These are phyloP conservation scores for Scrobipalpa costella DNA, from an alignment of 2,888 invertebrate genomes.

Conservation along the genomic window DNA sequence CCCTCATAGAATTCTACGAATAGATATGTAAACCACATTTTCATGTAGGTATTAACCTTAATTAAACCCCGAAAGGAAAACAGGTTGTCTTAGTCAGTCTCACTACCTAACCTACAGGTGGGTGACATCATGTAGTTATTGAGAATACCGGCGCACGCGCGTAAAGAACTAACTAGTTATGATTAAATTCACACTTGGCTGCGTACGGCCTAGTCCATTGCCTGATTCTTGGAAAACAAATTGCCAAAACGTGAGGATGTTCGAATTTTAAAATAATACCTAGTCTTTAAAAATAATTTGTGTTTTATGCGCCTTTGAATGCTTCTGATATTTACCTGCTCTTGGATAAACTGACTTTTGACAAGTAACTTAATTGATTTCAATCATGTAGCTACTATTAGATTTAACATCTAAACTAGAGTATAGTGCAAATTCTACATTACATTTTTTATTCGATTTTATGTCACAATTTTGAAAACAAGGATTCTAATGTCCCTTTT, in stretches of 20 bases:
- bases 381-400: too few relatives aligned
- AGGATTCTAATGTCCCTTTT: not conserved
- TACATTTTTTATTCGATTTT: too few relatives aligned
- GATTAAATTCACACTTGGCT: conserved; percentile 53
- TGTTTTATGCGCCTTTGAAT: not conserved
- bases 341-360: too few relatives aligned
- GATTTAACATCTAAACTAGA: too few relatives aligned
- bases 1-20: not conserved
- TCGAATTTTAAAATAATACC: not conserved
- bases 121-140: conserved; percentile 55
- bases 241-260: conserved; percentile 30
- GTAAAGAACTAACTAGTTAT: conserved; percentile 30
- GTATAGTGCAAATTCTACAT: too few relatives aligned
- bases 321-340: too few relatives aligned
- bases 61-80: conserved; percentile 3
- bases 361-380: too few relatives aligned
- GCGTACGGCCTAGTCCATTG: conserved; percentile 28
- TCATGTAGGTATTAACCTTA: not conserved
- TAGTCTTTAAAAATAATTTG: not conserved
- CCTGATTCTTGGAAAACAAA: conserved; percentile 45
- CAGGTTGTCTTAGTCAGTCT: conserved; percentile 4
- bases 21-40: conserved; percentile 1
- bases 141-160: conserved; percentile 23
- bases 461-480: not conserved
- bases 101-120: too few relatives aligned